Evolutionary conservation across 2,113 vertebrate species (phyloP), one percentile per base, ranked within the genome.

Genomic region (Cinclus mexicanus): DNA sequence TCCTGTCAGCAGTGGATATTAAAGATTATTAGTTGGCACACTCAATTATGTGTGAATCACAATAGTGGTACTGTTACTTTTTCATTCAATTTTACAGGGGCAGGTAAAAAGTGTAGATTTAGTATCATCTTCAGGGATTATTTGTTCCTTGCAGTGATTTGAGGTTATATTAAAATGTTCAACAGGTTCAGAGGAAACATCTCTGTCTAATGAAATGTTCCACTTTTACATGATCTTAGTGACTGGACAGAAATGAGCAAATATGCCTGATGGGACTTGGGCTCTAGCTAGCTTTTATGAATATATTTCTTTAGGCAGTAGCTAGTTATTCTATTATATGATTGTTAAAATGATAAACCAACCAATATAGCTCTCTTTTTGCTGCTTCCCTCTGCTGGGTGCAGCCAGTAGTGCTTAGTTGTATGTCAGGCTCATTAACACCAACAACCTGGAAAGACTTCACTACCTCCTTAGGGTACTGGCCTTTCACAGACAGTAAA

Each of bases 1-100:
- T 98, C 98, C 99, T 99, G 99, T 99, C 99, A 99, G 98, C 99
- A 91, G 98, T 99, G 98, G 98, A 99, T 99, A 99, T 99, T 99
- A 99, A 98, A 99, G 99, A 98, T 98, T 97, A 98, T 98, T 98
- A 98, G 93, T 96, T 94, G 98, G 98, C 98, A 96, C 96, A 97
- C 96, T 95, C 94, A 94, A 95, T 97, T 97, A 98, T 97, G 98
- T 96, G 91, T 97, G 96, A 97, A 98, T 98, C 97, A 99, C 99
- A 99, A 99, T 98, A 98, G 98, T 22, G 47, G 98, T 97, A 98
- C 98, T 99, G 99, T 99, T 98, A 95, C 91, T 95, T 98, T 98
- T 98, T 95, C 96, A 97, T 98, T 98, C 98, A 97, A 95, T 98
- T 98, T 98, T 97, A 92, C 97, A 98, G 97, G 96, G 97, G 92